These are phyloP conservation scores for Tridacna gigas DNA, from an alignment of 2,888 invertebrate genomes.

Conservation along the genomic window DNA sequence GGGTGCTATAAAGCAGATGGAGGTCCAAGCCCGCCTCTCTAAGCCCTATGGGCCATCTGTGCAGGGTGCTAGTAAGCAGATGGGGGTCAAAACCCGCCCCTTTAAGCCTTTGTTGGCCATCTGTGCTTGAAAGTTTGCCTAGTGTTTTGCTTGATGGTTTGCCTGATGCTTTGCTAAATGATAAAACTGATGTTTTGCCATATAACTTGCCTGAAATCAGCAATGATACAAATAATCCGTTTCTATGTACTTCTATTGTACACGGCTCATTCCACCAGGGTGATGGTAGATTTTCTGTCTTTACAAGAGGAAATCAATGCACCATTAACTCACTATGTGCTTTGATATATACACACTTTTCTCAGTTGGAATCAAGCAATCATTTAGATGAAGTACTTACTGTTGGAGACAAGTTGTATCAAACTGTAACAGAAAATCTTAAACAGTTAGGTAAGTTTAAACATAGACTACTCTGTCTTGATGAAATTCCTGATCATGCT, in stretches of 20 bases:
- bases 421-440: neutral
- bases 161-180: constrained; percentile 32
- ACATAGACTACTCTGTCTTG: neutral
- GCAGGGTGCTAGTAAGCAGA: constrained; percentile 29
- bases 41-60: constrained; percentile 33
- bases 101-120: constrained; percentile 12
- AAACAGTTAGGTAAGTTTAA: neutral
- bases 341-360: neutral
- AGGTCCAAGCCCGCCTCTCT: neutral
- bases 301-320: constrained; percentile 34
- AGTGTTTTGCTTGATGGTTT: constrained; percentile 36
- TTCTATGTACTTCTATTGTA: neutral
- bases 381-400: constrained; percentile 3
- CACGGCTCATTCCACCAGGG: constrained; percentile 27
- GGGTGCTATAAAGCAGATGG: neutral
- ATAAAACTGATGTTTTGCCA: constrained; percentile 24
- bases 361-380: neutral
- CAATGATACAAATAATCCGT: constrained; percentile 1
- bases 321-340: constrained; percentile 7
- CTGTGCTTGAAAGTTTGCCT: constrained; percentile 34
- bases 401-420: constrained; percentile 21
- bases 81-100: constrained; percentile 23
- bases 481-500: constrained; percentile 8
- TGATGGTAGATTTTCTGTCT: constrained; percentile 18
- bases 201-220: constrained; percentile 27